Evolutionary conservation across 1,140 invertebrate species (phyloP), one percentile per base, ranked within the genome.

Genomic region (Belonocnema kinseyi): DNA sequence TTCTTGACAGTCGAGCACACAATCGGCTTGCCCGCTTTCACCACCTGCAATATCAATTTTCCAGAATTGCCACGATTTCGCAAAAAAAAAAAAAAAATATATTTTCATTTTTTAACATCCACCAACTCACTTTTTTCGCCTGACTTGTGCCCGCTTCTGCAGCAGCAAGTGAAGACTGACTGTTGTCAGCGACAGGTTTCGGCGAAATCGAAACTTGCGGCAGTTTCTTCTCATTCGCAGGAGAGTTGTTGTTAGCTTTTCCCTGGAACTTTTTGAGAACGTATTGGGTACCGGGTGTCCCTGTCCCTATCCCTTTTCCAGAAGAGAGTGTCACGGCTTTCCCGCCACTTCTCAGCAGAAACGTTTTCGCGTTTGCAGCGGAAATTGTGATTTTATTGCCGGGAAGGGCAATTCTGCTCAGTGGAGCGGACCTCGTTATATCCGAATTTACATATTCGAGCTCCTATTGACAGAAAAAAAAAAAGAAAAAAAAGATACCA

Each of bases 261-360:
- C 80, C 77, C 75, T 89, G 88, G 10, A 88, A 72, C 58, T 88
- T 88, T 21, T 82, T 85, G 50, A 88, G 40, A 0, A 88, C 78
- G 7, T 85, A 88, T 1, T 87, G 85, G n/a, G 85, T 72, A 21
- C 81, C 80, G 50, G 85, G 76, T 46, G 82, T 73, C 4, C 84
- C 78, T 51, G 81, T 79, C 40, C 83, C 83, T 46, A 81, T 73
- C 4, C 84, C 78, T 51, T 82, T 79, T 50, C 83, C 83, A 14
- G 85, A 77, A 16, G 81, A 83, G 52, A 90, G 77, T 17, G 85
- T 90, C 16, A 89, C 73, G 8, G 85, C 78, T 75, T 89, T 88
- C 6, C 81, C 77, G 8, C 81, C 85, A 50, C 85, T 75, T 50
- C 84, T 82, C 16, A 85, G 77, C 19, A 83, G 75, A 72, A 88